These are phyloP conservation scores for crab-eating macaque (Macaca fascicularis) DNA, from an alignment of 2,113 vertebrate genomes.

Conservation along the genomic window T2T-MFA8v1.1 NC_088385.1:17676501-17677000, in stretches of 20 bases:
- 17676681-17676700: not conserved
- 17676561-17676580: not conserved
- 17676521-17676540: not conserved
- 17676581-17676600: not conserved
- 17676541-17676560: not conserved
- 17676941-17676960: not conserved
- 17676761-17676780: not conserved
- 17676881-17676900: constrained; percentile 43
- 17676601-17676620: not conserved
- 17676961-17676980: not conserved
- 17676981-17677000: not conserved
- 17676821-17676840: not conserved
- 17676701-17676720: not conserved
- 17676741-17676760: not conserved
- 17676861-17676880: not conserved
- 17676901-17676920: not conserved
- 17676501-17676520: not conserved
- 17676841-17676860: not conserved
- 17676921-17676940: not conserved
- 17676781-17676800: not conserved
- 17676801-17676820: not conserved
- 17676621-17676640: not conserved
- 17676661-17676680: not conserved
- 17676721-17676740: not conserved
- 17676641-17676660: not conserved